Percentiles rank a stretch among this genome's conserved stretches.
Conservation (phyloP, 2,888 invertebrate species). For the Cataglyphis rosenhaueri region DNA sequence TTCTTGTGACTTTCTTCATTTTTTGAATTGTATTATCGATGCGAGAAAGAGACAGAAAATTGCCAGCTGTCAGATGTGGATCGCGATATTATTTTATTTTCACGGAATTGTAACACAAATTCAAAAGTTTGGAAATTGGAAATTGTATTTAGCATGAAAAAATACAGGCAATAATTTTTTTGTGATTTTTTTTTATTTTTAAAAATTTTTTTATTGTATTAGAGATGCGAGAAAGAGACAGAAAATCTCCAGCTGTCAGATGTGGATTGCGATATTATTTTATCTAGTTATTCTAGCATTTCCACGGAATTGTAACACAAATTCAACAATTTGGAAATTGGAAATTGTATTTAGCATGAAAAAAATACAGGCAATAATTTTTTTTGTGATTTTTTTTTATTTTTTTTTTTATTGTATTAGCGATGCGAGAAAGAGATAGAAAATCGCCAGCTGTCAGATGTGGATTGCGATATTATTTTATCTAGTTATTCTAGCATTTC, state of each 20-base stretch:
- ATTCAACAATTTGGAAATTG: neutral
- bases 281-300: neutral
- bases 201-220: neutral
- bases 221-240: neutral
- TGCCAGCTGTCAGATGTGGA: neutral
- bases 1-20: neutral
- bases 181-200: neutral
- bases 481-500: too few species aligned
- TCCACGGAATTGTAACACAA: neutral
- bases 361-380: too few species aligned
- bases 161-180: neutral
- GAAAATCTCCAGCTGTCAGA: slow-evolving; percentile 4
- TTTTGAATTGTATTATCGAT: neutral
- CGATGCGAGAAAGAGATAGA: too few species aligned
- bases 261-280: slow-evolving; percentile 19
- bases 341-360: too few species aligned
- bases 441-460: too few species aligned
- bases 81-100: slow-evolving; percentile 15
- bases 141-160: neutral
- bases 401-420: too few species aligned
- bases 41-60: slow-evolving; percentile 2
- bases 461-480: too few species aligned
- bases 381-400: too few species aligned
- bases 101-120: neutral
- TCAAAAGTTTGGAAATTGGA: neutral